Evolutionary conservation across 2,797 vertebrate species (phyloP).

Genomic region (Prunella strophiata): DNA sequence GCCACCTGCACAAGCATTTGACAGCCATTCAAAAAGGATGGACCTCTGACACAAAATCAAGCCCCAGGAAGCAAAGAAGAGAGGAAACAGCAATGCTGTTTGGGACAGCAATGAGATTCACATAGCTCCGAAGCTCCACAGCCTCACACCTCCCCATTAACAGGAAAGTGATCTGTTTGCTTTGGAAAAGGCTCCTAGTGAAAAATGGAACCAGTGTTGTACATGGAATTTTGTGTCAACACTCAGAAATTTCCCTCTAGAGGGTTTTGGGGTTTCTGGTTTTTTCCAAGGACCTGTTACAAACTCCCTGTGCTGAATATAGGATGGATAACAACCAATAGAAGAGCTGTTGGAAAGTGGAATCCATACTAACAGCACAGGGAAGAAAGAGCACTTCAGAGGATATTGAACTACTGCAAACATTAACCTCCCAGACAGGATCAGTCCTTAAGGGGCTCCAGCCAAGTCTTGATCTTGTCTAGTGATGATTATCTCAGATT

Average conservation of each 20-base stretch:
- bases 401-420: background rate
- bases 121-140: background rate
- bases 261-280: background rate
- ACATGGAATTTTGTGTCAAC: constrained; percentile 13
- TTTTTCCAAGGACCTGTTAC: constrained; percentile 6
- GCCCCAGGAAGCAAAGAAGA: constrained; percentile 72
- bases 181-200: constrained; percentile 66
- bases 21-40: constrained; percentile 57
- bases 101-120: constrained; percentile 52
- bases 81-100: constrained; percentile 52
- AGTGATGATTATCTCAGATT: background rate
- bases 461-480: background rate
- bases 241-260: constrained; percentile 13
- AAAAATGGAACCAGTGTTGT: constrained; percentile 42
- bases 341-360: background rate
- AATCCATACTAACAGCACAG: background rate
- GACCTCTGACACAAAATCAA: constrained; percentile 62
- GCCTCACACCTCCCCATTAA: background rate
- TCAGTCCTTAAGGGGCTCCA: background rate
- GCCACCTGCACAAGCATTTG: constrained; percentile 55
- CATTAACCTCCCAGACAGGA: background rate
- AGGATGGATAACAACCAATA: background rate
- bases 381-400: background rate
- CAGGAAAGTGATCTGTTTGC: constrained; percentile 73
- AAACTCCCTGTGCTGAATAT: background rate